Percentiles rank a stretch among this genome's conserved stretches.
phyloP scores from a whole-genome alignment of 2,113 vertebrate genomes.

The Periophthalmus modestus region DNA sequence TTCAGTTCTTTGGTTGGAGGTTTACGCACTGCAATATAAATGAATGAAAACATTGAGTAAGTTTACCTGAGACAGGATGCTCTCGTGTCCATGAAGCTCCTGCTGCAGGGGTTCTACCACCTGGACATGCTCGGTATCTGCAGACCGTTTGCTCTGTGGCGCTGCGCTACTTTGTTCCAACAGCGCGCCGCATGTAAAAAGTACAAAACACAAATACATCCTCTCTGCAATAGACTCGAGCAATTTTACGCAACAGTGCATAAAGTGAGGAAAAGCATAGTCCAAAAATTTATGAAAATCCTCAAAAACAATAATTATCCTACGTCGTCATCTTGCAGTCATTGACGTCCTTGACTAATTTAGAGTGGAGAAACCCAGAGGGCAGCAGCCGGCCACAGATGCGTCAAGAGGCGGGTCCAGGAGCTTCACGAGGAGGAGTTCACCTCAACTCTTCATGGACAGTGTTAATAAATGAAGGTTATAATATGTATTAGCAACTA shows the following conservation, averaged over 20 bases:
- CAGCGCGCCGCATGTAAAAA: slow-evolving; percentile 50
- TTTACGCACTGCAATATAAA: slow-evolving; percentile 13
- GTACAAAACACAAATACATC: slow-evolving; percentile 53
- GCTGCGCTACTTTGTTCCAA: slow-evolving; percentile 39
- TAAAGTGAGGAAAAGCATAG: slow-evolving; percentile 23
- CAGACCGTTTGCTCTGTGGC: slow-evolving; percentile 25
- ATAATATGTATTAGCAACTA: not conserved
- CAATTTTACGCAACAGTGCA: not conserved
- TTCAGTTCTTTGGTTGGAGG: slow-evolving; percentile 41
- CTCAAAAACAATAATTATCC: slow-evolving; percentile 5
- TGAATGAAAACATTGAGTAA: not conserved
- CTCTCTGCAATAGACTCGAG: not conserved
- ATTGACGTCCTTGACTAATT: slow-evolving; percentile 8
- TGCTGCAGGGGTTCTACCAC: slow-evolving; percentile 56
- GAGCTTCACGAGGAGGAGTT: slow-evolving; percentile 43
- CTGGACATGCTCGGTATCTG: slow-evolving; percentile 12
- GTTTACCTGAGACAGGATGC: slow-evolving; percentile 85
- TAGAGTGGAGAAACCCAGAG: not conserved
- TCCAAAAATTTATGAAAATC: slow-evolving; percentile 5
- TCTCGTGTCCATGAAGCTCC: slow-evolving; percentile 82
- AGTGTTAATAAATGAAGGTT: not conserved
- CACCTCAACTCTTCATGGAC: not conserved
- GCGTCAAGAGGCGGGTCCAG: slow-evolving; percentile 53
- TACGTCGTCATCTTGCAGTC: slow-evolving; percentile 19
- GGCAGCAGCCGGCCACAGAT: slow-evolving; percentile 45